Evolutionary conservation across 23 tunicate genomes (phyloP).

Genomic region (Styela plicata): DNA sequence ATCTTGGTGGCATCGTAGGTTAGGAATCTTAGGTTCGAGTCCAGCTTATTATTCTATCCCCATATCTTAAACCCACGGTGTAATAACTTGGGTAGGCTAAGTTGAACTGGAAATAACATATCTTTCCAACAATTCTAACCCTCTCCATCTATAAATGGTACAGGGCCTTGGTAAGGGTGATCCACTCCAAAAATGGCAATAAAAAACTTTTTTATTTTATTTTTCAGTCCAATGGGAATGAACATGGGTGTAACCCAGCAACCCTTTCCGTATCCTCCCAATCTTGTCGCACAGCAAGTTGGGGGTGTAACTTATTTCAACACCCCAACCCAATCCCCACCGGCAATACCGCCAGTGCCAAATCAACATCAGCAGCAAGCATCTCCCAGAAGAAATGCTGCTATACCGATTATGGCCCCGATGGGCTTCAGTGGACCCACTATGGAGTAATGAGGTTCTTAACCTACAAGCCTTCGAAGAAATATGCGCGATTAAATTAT

Average conservation of each 20-base stretch:
- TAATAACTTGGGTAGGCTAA: no score
- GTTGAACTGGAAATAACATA: no score
- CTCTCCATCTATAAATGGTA: no score
- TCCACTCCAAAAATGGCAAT: no score
- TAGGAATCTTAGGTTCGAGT: no score
- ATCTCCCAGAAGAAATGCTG: slow-evolving; percentile 56
- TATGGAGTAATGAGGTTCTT: not conserved
- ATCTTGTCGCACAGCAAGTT: slow-evolving; percentile 59
- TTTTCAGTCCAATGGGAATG: slow-evolving; percentile 15
- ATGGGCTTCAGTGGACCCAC: slow-evolving; percentile 14
- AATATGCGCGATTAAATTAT: no score
- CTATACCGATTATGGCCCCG: slow-evolving; percentile 60
- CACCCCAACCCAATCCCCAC: slow-evolving; percentile 49
- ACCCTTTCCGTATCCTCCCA: slow-evolving; percentile 42
- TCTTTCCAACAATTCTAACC: no score
- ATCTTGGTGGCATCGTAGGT: no score
- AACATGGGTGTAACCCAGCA: slow-evolving; percentile 3
- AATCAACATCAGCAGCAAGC: slow-evolving; percentile 30
- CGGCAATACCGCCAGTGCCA: slow-evolving; percentile 32
- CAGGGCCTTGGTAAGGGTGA: no score
- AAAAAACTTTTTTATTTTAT: not conserved
- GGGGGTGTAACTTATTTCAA: slow-evolving; percentile 81
- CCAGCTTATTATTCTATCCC: no score
- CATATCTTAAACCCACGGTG: no score
- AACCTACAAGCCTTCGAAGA: no score